phyloP scores from a whole-genome alignment of 2,113 vertebrate species.

The Brienomyrus brachyistius region DNA sequence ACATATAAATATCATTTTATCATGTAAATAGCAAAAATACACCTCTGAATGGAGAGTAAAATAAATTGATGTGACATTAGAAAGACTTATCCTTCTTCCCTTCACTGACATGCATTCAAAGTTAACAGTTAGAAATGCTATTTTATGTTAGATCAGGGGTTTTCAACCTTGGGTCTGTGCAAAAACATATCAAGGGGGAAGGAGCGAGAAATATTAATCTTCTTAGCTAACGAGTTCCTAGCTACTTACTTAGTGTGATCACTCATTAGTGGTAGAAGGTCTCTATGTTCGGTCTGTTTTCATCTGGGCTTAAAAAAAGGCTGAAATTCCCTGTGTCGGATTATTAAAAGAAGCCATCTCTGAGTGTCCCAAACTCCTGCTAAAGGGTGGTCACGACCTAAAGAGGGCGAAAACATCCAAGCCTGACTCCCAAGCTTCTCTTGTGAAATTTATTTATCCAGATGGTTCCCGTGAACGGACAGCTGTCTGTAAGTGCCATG shows the following conservation, averaged over 20 bases:
- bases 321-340: not conserved
- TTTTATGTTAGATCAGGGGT: slow-evolving; percentile 55
- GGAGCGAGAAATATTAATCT: not conserved
- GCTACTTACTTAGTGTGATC: not conserved
- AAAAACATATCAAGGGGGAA: not conserved
- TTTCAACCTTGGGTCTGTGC: not conserved
- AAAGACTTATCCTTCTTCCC: slow-evolving; percentile 63
- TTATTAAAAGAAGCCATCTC: slow-evolving; percentile 39
- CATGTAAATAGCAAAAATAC: slow-evolving; percentile 49
- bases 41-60: slow-evolving; percentile 54
- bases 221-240: not conserved
- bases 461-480: slow-evolving; percentile 61
- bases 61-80: slow-evolving; percentile 71
- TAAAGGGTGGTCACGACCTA: slow-evolving; percentile 37
- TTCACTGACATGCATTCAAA: slow-evolving; percentile 80
- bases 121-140: slow-evolving; percentile 63
- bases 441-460: slow-evolving; percentile 40
- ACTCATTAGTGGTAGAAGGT: not conserved
- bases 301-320: not conserved
- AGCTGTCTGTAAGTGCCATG: slow-evolving; percentile 81
- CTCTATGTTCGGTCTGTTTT: not conserved
- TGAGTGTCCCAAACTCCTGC: slow-evolving; percentile 52
- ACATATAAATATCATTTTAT: slow-evolving; percentile 44
- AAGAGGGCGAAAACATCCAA: slow-evolving; percentile 31
- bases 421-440: slow-evolving; percentile 39